Conservation (phyloP, 2,888 invertebrate genomes). For the Callosobruchus maculatus region DNA sequence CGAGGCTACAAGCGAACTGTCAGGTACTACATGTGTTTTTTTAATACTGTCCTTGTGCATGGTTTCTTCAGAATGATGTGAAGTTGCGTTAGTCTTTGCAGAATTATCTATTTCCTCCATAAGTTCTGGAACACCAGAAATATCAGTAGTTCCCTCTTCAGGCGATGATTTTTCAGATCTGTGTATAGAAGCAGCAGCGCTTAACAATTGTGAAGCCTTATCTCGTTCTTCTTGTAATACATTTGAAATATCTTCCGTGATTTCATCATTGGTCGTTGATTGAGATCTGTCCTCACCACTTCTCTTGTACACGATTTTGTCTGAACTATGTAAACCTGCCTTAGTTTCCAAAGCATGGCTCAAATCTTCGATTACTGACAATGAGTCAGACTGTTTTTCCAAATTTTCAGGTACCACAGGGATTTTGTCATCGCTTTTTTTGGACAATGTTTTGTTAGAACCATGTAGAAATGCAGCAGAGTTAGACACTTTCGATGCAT, state of each 20-base stretch:
- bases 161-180: background rate
- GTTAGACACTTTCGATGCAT: background rate
- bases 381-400: background rate
- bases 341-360: background rate
- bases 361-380: background rate
- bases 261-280: too few species aligned
- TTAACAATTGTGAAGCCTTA: background rate
- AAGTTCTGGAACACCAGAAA: background rate
- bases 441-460: background rate
- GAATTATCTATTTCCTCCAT: background rate
- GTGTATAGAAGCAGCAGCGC: background rate
- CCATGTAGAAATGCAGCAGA: background rate
- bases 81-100: background rate
- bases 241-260: background rate
- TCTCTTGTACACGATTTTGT: too few species aligned
- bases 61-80: background rate
- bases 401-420: background rate
- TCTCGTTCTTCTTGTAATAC: background rate
- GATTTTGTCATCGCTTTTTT: background rate
- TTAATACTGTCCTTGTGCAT: background rate
- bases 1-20: background rate
- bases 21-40: too few species aligned
- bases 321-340: too few species aligned
- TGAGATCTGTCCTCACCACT: too few species aligned
- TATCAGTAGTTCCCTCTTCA: background rate